Evolutionary conservation across 2,888 invertebrate genomes (phyloP).

Genomic region (Acleris sparsana): DNA sequence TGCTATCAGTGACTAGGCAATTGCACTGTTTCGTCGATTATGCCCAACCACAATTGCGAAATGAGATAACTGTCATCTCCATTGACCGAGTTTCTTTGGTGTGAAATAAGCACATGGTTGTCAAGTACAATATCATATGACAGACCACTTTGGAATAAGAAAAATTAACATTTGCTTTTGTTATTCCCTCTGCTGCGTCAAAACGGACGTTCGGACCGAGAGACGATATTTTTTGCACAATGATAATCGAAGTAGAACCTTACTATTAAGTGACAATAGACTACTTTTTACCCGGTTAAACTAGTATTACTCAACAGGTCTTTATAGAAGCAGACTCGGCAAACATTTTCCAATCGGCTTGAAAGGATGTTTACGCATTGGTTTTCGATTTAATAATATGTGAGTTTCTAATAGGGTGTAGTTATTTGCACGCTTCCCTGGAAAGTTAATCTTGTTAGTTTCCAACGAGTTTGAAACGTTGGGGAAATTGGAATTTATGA

Average conservation of each 20-base stretch:
- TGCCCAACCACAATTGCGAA: slow-evolving; percentile 24
- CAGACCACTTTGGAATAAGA: not conserved
- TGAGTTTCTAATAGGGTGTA: slow-evolving; percentile 7
- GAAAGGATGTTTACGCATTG: not conserved
- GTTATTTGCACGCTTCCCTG: slow-evolving; percentile 19
- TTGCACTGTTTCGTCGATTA: slow-evolving; percentile 29
- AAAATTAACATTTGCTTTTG: not conserved
- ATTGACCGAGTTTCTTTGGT: slow-evolving; percentile 20
- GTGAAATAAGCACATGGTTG: not conserved
- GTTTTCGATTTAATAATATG: slow-evolving; percentile 17
- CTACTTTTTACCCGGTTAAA: no score
- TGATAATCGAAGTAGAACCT: no score
- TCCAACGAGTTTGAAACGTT: not conserved
- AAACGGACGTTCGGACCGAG: no score
- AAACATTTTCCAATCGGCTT: not conserved
- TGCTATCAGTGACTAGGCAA: not conserved
- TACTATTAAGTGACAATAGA: no score
- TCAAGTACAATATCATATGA: not conserved
- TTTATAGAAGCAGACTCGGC: no score
- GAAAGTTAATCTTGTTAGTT: slow-evolving; percentile 15
- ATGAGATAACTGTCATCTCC: slow-evolving; percentile 21
- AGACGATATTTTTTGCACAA: no score
- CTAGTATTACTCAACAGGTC: no score
- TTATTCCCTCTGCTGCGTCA: not conserved
- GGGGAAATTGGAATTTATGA: not conserved